Percentiles rank a stretch among this genome's conserved stretches.
Evolutionary conservation across 1,140 invertebrate genomes (phyloP).

Genomic region (Eueides isabella): DNA sequence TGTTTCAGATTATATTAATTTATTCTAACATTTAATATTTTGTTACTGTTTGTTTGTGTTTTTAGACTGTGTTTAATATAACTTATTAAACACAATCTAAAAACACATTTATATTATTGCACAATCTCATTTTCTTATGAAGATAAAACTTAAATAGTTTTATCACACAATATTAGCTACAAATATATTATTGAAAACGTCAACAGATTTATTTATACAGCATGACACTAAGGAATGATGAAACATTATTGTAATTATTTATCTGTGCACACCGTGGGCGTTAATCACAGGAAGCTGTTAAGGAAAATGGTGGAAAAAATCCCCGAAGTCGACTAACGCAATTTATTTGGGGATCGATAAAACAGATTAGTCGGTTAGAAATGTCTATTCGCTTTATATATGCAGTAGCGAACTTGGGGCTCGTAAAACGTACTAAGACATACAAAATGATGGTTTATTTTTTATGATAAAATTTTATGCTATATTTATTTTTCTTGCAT

Average conservation of each 20-base stretch:
- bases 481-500: background rate
- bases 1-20: too few relatives aligned
- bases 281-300: conserved; percentile 28
- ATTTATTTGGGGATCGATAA: conserved; percentile 34
- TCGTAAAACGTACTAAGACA: background rate
- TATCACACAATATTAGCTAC: background rate
- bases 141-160: too few relatives aligned
- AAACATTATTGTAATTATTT: conserved; percentile 13
- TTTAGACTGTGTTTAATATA: too few relatives aligned
- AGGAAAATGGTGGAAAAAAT: conserved; percentile 33
- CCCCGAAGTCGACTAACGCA: conserved; percentile 28
- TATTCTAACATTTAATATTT: too few relatives aligned
- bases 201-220: background rate
- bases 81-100: too few relatives aligned
- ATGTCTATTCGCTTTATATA: conserved; percentile 12
- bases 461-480: background rate
- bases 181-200: background rate
- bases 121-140: too few relatives aligned
- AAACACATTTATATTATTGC: too few relatives aligned
- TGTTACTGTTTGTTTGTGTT: too few relatives aligned
- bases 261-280: conserved; percentile 14
- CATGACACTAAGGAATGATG: background rate
- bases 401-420: background rate
- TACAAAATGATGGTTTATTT: background rate
- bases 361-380: conserved; percentile 29